Evolutionary conservation across 2,888 invertebrate genomes (phyloP), one percentile per base, ranked within the genome.

Genomic region (Nomada hirtipes): DNA sequence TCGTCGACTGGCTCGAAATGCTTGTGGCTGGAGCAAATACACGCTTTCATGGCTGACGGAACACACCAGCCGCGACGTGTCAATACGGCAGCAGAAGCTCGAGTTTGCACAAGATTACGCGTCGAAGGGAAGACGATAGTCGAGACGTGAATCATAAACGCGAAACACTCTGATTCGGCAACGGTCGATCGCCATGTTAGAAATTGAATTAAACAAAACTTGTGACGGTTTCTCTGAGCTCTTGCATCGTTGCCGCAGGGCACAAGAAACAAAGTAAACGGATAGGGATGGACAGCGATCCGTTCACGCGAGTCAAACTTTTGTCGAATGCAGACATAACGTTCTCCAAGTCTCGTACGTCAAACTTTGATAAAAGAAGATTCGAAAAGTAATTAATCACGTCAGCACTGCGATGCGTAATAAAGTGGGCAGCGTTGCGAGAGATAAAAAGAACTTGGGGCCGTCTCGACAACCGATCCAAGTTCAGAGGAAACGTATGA

Each of bases 401-500:
- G 36, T 36, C 7, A 4, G 7, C 36, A 36, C 36, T 36, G 29
- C 29, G 29, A 29, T 4, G 7, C 29, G 29, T 29, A 29, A 29
- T 7, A 29, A 29, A 29, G 29, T 29, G 36, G 7, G 7, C 7
- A 83, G 23, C 82, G 86, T 90, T 89, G 83, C 86, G 2, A n/a
- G 84, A 88, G 91, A 90, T 73, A 59, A 82, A 79, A 79, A 83
- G 81, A 23, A 44, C 18, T 86, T 76, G 65, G 69, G 76, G 60
- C 83, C 79, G 72, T 77, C 83, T 74, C 79, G 84, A 86, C 78
- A 85, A 82, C 84, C 78, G 77, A 87, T 84, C 85, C 72, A 77
- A 83, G 88, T 89, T 86, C 87, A 70, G 75, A 70, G 79, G 67
- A 86, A 84, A 85, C 89, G 77, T 88, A 79, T 84, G 76, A 70